These are phyloP conservation scores for Amphimallon solstitiale DNA, from an alignment of 2,888 invertebrate genomes.

Conservation along the genomic window DNA sequence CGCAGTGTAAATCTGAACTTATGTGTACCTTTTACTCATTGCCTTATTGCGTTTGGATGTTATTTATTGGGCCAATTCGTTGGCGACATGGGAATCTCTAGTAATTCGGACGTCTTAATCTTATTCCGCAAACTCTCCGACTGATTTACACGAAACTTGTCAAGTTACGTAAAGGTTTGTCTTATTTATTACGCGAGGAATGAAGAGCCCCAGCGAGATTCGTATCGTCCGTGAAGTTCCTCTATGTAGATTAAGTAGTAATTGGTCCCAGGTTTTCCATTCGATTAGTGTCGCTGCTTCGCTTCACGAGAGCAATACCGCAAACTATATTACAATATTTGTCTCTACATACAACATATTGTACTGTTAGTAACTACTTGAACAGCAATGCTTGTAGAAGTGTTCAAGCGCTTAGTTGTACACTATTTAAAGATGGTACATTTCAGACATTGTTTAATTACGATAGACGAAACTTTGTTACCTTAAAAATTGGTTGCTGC, in stretches of 20 bases:
- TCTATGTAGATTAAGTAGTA: slow-evolving; percentile 23
- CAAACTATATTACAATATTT: slow-evolving; percentile 5
- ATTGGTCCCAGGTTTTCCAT: slow-evolving; percentile 14
- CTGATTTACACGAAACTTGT: slow-evolving; percentile 27
- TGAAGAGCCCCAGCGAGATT: slow-evolving; percentile 5
- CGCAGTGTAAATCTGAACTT: too few species aligned
- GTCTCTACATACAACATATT: not conserved
- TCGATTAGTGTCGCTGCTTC: slow-evolving; percentile 11
- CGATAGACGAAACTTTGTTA: too few species aligned
- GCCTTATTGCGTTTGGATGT: not conserved
- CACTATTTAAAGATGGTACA: too few species aligned
- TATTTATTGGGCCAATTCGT: slow-evolving; percentile 29
- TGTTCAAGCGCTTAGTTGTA: too few species aligned
- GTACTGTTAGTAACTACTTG: too few species aligned
- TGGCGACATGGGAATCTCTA: slow-evolving; percentile 19
- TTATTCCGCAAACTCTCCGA: slow-evolving; percentile 11
- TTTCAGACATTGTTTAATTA: too few species aligned
- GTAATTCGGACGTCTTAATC: slow-evolving; percentile 27
- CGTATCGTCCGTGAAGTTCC: slow-evolving; percentile 10
- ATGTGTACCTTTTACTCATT: too few species aligned
- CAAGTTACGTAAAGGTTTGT: slow-evolving; percentile 11
- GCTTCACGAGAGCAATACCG: slow-evolving; percentile 1
- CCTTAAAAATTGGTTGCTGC: too few species aligned
- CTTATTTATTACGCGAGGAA: slow-evolving; percentile 13
- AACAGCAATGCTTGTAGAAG: too few species aligned